These are phyloP conservation scores for Hippotragus niger DNA, from an alignment of 2,113 vertebrate species.

Conservation along the genomic window DNA sequence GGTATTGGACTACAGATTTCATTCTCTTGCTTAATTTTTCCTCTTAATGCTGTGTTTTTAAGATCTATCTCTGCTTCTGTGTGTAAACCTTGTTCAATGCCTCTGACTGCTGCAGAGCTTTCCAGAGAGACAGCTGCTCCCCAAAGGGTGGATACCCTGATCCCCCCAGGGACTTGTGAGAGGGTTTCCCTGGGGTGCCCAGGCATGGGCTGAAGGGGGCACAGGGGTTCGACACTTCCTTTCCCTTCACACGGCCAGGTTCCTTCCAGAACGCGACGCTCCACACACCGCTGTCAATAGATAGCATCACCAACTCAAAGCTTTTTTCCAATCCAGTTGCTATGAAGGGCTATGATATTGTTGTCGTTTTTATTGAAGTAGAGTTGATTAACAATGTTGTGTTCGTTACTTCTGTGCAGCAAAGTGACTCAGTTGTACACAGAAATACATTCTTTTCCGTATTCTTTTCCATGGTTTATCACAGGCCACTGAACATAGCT, in stretches of 20 bases:
- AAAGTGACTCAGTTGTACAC: not conserved
- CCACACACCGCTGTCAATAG: rapidly evolving
- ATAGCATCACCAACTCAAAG: rapidly evolving
- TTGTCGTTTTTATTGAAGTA: not conserved
- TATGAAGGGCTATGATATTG: rapidly evolving
- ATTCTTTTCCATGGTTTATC: not conserved
- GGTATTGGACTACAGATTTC: conserved; percentile 53
- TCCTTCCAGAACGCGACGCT: not conserved
- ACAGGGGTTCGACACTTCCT: rapidly evolving
- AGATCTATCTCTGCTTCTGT: not conserved
- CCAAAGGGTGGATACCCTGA: rapidly evolving
- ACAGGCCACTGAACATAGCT: not conserved
- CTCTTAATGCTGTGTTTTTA: conserved; percentile 35
- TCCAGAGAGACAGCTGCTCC: not conserved
- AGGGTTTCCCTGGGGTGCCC: too few relatives aligned
- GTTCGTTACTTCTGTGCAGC: too few relatives aligned
- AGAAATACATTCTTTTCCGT: rapidly evolving
- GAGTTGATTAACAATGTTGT: not conserved
- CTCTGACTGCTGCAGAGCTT: not conserved
- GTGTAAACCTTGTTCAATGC: not conserved
- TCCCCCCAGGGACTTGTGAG: rapidly evolving
- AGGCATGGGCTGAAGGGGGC: rapidly evolving
- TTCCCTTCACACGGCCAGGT: not conserved
- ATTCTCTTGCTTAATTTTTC: conserved; percentile 35
- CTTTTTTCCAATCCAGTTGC: not conserved